Conservation (phyloP, 2,797 vertebrate genomes). For the Enteromius radiatus region DNA sequence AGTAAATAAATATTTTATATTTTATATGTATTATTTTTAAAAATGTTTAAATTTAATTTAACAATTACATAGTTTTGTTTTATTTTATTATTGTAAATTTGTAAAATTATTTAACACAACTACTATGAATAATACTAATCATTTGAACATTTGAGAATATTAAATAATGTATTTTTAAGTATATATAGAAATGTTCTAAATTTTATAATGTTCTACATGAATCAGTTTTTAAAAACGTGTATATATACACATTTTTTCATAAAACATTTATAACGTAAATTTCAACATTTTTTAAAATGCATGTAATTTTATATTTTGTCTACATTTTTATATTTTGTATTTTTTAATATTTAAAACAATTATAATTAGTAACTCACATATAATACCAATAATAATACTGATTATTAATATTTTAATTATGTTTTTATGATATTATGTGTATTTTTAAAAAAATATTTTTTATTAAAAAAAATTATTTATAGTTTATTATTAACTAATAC, state of each 20-base stretch:
- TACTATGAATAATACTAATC: neutral
- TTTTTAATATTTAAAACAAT: neutral
- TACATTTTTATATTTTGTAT: neutral
- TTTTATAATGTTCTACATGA: neutral
- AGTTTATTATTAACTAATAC: neutral
- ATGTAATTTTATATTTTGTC: neutral
- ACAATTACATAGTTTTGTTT: neutral
- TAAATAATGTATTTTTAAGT: neutral
- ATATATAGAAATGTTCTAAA: neutral
- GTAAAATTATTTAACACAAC: neutral
- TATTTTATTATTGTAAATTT: neutral
- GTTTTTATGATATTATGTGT: neutral
- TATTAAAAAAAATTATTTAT: neutral
- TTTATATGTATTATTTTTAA: no score
- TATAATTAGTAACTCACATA: no score
- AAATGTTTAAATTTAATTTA: neutral
- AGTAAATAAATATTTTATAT: neutral
- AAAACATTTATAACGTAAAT: neutral
- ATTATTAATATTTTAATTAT: neutral
- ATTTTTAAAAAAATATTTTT: neutral
- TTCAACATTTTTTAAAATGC: neutral
- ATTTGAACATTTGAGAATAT: neutral
- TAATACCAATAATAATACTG: no score
- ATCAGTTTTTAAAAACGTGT: neutral
- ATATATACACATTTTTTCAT: neutral